A percentile compares a stretch with the other conserved stretches of the same genome.
Conservation (phyloP, 2,113 vertebrate species). For the Tachycineta bicolor region DNA sequence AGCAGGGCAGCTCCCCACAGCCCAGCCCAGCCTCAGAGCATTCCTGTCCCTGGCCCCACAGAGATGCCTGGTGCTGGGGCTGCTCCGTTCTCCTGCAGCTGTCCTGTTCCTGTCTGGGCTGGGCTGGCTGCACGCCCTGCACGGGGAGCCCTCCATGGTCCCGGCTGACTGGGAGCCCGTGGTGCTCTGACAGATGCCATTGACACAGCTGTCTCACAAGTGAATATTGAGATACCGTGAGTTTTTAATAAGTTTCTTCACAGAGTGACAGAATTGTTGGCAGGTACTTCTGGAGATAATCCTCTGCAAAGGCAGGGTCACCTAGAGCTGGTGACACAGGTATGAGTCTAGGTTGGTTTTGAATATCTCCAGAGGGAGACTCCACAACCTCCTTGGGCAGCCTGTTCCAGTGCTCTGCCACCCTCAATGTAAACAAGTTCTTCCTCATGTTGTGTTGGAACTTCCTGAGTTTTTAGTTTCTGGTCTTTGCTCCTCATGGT, state of each 20-base stretch:
- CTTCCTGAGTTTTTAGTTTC: neutral
- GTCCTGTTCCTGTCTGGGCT: neutral
- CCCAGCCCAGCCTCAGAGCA: neutral
- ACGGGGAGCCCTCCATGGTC: neutral
- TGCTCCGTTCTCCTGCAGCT: fast-evolving
- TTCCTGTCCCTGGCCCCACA: neutral
- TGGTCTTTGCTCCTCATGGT: neutral
- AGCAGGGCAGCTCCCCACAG: neutral
- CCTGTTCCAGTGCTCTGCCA: neutral
- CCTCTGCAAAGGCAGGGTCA: neutral
- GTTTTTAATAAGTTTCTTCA: neutral
- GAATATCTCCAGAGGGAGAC: neutral
- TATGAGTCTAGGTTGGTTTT: neutral
- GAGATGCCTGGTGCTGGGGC: neutral
- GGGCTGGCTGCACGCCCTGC: neutral
- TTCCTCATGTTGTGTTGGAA: neutral
- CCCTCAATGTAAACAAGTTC: neutral
- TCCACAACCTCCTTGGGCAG: neutral
- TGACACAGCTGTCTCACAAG: neutral
- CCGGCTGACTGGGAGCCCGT: neutral
- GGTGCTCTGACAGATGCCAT: neutral
- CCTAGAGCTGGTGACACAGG: neutral
- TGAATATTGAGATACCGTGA: neutral
- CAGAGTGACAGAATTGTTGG: neutral
- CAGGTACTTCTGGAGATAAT: neutral